A percentile compares a stretch with the other conserved stretches of the same genome.
These are phyloP conservation scores for Aphodius granarius DNA, from an alignment of 2,888 invertebrate genomes.

Conservation along the genomic window DNA sequence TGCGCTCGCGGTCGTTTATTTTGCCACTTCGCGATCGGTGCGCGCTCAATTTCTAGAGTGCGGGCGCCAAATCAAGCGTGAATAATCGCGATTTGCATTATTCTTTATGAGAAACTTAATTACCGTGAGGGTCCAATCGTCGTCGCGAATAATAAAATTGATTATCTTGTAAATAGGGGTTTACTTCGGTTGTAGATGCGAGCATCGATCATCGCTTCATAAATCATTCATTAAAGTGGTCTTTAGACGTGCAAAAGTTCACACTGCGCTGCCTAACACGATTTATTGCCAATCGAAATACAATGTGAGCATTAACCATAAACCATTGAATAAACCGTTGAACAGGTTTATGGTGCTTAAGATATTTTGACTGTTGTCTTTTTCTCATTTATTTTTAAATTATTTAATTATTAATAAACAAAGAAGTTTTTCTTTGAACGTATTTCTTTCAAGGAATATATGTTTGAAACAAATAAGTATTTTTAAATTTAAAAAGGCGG, in stretches of 20 bases:
- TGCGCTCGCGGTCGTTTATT: conserved; percentile 20
- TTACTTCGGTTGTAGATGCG: conserved; percentile 1
- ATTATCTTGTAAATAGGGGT: conserved; percentile 10
- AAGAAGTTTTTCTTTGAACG: not conserved
- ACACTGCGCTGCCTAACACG: not conserved
- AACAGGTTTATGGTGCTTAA: not conserved
- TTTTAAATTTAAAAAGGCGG: no score
- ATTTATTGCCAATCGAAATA: not conserved
- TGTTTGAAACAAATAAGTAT: no score
- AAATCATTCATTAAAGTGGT: conserved; percentile 7
- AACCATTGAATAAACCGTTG: no score
- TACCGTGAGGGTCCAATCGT: not conserved
- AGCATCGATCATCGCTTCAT: not conserved
- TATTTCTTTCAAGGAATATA: no score
- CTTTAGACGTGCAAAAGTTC: not conserved
- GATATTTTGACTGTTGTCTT: not conserved
- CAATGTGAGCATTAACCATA: not conserved
- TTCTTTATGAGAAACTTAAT: conserved; percentile 9
- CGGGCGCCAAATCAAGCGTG: conserved; percentile 21
- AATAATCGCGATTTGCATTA: conserved; percentile 26
- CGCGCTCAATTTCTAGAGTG: not conserved
- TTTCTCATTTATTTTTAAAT: no score
- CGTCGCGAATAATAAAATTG: conserved; percentile 6
- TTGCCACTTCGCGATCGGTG: conserved; percentile 9
- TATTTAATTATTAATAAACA: no score